Evolutionary conservation across 2,797 vertebrate genomes (phyloP), one percentile per base, ranked within the genome.

Genomic region (Enteromius trimaculatus): DNA sequence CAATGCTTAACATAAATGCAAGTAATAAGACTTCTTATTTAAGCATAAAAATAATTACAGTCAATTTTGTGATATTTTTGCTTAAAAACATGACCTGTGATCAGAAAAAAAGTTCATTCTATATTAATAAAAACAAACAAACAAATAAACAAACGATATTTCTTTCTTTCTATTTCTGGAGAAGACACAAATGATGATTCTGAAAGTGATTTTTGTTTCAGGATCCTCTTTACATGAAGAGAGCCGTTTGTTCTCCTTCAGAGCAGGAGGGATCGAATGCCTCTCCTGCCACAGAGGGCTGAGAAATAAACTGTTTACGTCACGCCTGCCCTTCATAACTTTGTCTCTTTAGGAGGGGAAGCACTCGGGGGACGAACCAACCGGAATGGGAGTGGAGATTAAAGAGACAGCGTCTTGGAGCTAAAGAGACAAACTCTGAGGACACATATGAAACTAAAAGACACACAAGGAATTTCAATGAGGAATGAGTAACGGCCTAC

Each of bases 281-380:
- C 47, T 34, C 58, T 31, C 39, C 37, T 17, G 39, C 42, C 21
- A 2, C 34, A 55, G 26, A 23, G 68, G 77, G 29, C 74, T 31
- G 11, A 55, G 74, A 64, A 77, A 68, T 74, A 31, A 53, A 29
- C 60, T 70, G 42, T 76, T 87, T 77, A 82, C 60, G 68, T 74
- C 83, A 79, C 21, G 37, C 17, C 68, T 74, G 65, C 75, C 75
- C 75, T 86, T 87, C 81, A 85, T 77, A n/a, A 83, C 44, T 71
- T 42, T 39, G 70, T n/a, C 51, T 83, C 37, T 76, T 68, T n/a
- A 77, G 65, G 49, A 82, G n/a, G 16, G 37, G 37, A 77, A 17
- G 11, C 74, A 21, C 74, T 77, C 49, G 34, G 49, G 72, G 65
- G 74, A 70, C 6, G 64, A 68, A 47, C 49, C 39, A 4, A 23